These are phyloP conservation scores for Tauraco hartlaubi DNA, from an alignment of 2,797 vertebrate species.

Conservation along the genomic window DNA sequence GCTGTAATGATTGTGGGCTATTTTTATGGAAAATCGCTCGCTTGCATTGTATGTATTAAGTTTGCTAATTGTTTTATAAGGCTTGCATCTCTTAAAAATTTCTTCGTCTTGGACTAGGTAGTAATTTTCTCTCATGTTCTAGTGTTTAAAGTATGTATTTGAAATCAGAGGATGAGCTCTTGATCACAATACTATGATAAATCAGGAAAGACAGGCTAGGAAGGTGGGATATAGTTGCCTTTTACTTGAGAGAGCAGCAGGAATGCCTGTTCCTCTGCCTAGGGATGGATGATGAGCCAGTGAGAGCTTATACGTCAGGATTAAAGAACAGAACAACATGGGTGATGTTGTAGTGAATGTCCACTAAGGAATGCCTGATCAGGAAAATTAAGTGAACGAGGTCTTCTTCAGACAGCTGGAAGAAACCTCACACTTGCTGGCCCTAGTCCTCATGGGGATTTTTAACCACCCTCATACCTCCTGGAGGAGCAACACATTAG, in stretches of 20 bases:
- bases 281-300: not conserved
- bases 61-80: not conserved
- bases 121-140: not conserved
- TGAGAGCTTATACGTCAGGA: not conserved
- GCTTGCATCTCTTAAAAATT: not conserved
- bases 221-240: not conserved
- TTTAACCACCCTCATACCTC: not conserved
- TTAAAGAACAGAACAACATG: not conserved
- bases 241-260: not conserved
- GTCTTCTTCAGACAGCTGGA: not conserved
- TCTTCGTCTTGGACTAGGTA: not conserved
- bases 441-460: not conserved
- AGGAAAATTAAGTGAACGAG: not conserved
- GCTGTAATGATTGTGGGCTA: not conserved
- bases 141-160: not conserved
- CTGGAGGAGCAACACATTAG: not conserved
- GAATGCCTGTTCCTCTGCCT: not conserved
- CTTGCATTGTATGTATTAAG: not conserved
- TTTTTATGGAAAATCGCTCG: not conserved
- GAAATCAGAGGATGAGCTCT: not conserved
- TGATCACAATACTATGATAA: not conserved
- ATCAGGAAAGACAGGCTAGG: not conserved
- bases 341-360: not conserved
- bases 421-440: not conserved
- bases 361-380: not conserved